Conservation (phyloP, 1,140 invertebrate genomes). For the Diuraphis noxia region DNA sequence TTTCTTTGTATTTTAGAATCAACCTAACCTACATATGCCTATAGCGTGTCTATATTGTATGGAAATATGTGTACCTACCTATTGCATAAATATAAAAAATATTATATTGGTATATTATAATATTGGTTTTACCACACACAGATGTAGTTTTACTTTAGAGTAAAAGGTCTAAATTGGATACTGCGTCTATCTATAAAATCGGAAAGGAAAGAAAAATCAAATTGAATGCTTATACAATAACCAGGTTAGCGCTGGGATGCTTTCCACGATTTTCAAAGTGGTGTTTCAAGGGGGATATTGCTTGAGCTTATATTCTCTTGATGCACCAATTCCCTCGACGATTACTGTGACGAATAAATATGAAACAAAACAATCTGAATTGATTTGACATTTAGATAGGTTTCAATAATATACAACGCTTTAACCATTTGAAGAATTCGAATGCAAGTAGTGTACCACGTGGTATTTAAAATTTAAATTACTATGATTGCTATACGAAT, state of each 20-base stretch:
- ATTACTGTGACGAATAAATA: slow-evolving; percentile 14
- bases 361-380: not conserved
- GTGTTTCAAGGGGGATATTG: not conserved
- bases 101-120: not conserved
- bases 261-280: slow-evolving; percentile 30
- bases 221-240: slow-evolving; percentile 20
- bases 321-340: not conserved
- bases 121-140: not conserved
- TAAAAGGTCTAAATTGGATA: not conserved
- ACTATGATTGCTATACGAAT: not conserved
- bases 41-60: not conserved
- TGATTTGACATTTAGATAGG: slow-evolving; percentile 13
- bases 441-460: not conserved
- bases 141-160: not conserved
- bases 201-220: slow-evolving; percentile 4
- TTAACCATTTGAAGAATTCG: not conserved
- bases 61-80: not conserved
- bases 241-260: slow-evolving; percentile 30
- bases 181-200: not conserved
- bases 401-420: slow-evolving; percentile 8
- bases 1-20: too few species aligned
- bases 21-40: too few species aligned
- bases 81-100: not conserved
- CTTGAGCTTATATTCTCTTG: slow-evolving; percentile 7
- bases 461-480: not conserved